Evolutionary conservation across 2,113 vertebrate species (phyloP).

Genomic region (Vireo altiloquus): DNA sequence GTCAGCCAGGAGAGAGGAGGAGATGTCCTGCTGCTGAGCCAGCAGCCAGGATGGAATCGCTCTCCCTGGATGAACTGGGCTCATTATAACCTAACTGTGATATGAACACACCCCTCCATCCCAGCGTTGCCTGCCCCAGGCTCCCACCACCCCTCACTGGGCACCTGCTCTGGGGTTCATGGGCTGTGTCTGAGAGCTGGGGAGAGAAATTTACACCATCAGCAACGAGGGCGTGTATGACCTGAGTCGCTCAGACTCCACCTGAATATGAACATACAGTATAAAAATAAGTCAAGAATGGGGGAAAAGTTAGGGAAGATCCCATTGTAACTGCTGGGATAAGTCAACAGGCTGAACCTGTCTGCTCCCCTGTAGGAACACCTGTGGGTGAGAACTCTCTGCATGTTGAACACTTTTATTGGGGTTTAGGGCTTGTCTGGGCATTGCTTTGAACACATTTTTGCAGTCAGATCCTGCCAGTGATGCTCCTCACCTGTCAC

Average conservation of each 20-base stretch:
- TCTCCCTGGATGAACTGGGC: neutral
- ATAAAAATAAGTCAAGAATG: neutral
- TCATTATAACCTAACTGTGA: neutral
- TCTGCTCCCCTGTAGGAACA: neutral
- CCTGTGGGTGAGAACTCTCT: neutral
- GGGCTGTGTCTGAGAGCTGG: neutral
- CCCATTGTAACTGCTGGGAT: neutral
- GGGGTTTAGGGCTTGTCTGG: neutral
- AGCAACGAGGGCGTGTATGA: neutral
- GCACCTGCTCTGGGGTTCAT: neutral
- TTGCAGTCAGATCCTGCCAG: neutral
- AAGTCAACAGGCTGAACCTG: neutral
- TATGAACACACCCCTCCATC: neutral
- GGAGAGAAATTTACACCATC: neutral
- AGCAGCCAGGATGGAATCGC: neutral
- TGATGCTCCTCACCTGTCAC: neutral
- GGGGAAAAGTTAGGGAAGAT: neutral
- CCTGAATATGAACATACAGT: no score
- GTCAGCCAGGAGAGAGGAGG: neutral
- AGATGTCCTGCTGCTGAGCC: neutral
- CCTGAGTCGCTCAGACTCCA: neutral
- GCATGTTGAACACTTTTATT: no score
- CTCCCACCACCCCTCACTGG: neutral
- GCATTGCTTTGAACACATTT: neutral
- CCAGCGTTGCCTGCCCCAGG: neutral